phyloP scores from a whole-genome alignment of 2,113 vertebrate genomes.

The Cololabis saira region DNA sequence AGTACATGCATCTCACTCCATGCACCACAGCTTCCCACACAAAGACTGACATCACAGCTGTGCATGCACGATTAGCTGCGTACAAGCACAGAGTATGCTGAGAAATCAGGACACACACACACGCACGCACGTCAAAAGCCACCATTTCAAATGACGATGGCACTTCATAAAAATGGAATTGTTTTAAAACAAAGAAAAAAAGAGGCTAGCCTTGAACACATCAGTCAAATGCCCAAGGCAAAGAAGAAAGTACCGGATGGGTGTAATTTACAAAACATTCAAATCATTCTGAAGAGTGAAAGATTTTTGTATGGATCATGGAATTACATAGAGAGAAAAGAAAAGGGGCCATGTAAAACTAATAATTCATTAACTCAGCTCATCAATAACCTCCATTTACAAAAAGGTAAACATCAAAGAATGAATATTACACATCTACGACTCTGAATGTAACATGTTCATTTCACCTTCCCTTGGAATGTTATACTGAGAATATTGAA shows the following conservation, averaged over 20 bases:
- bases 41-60: constrained; percentile 76
- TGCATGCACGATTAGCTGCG: constrained; percentile 67
- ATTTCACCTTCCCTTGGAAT: background rate
- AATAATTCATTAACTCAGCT: background rate
- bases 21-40: constrained; percentile 74
- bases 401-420: background rate
- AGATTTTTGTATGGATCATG: no score
- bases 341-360: background rate
- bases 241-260: constrained; percentile 14
- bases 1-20: constrained; percentile 77
- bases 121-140: constrained; percentile 6
- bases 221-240: constrained; percentile 5
- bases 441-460: background rate
- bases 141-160: background rate
- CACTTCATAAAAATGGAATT: background rate
- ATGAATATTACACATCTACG: background rate
- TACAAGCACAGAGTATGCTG: constrained; percentile 48
- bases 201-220: constrained; percentile 15
- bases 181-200: background rate
- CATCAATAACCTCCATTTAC: background rate
- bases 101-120: constrained; percentile 45
- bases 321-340: no score
- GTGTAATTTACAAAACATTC: background rate
- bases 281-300: no score
- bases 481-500: no score